A percentile compares a stretch with the other conserved stretches of the same genome.
Conservation (phyloP, 2,113 vertebrate species). For the Callorhinus ursinus region DNA sequence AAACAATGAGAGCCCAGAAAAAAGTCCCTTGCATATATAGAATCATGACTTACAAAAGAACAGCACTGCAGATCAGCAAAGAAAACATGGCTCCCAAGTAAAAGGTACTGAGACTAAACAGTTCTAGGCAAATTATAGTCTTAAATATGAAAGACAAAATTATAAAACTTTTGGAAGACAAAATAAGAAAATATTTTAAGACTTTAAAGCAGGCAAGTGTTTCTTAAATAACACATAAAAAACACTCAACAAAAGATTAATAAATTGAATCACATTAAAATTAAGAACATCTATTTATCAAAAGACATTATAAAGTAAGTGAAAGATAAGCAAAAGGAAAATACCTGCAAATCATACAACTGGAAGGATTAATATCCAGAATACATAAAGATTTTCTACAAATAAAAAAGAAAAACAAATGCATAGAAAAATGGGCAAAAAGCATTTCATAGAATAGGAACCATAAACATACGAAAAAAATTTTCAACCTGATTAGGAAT, state of each 20-base stretch:
- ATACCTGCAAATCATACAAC: background rate
- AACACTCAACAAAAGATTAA: background rate
- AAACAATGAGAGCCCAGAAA: background rate
- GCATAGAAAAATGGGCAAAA: background rate
- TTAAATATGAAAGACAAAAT: background rate
- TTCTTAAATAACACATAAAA: background rate
- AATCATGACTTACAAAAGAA: background rate
- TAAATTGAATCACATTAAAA: background rate
- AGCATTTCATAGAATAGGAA: background rate
- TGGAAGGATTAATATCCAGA: background rate
- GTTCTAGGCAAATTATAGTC: background rate
- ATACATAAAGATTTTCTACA: background rate
- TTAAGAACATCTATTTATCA: background rate
- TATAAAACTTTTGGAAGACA: background rate
- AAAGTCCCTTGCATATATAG: background rate
- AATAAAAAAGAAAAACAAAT: background rate
- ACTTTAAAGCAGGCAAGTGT: background rate
- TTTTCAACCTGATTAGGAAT: background rate
- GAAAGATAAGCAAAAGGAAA: background rate
- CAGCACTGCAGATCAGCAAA: background rate
- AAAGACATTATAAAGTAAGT: background rate
- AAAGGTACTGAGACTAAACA: background rate
- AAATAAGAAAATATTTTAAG: slow-evolving; percentile 6
- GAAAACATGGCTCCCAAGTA: background rate
- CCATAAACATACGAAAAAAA: background rate